Base-by-base conservation (phyloP, 1,140 invertebrate species). In the Drosophila truncata region DNA sequence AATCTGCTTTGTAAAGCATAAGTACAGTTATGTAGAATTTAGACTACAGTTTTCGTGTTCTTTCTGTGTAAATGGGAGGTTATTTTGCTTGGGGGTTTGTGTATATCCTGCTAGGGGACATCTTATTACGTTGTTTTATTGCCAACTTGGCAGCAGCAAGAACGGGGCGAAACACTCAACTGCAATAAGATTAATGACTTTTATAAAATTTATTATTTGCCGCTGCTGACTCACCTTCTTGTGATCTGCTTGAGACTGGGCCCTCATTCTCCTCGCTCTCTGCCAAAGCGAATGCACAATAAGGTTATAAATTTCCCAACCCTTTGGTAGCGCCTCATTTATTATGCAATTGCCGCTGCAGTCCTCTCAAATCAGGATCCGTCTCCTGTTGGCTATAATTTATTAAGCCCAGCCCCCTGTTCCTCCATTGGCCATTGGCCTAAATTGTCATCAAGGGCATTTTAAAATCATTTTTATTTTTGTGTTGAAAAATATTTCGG, bases 151-250 rank as follows among this genome's bases (percentile, higher is more conserved):
- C 80, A 64, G 67, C 80, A 64, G 49, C 50, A 42, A 60, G 52
- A 42, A 64, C 61, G 59, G 59, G 66, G 49, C 42, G 50, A 50
- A 69, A 78, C 72, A 57, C 77, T 61, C 63, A 67, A 72, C 64
- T 80, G 76, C 66, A 79, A 82, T 69, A 90, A 88, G 85, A 88
- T 88, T 88, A 88, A 88, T 88, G 85, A 85, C 74, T 85, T 88
- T 88, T 88, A 90, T 85, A 82, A 90, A 85, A 88, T 88, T 90
- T 88, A 88, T 88, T 88, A 88, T 90, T 90, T 81, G 78, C 81
- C 60, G 54, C 69, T 82, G 84, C 80, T 62, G 80, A 75, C 80
- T 65, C 85, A 80, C 72, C 69, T 71, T 70, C 74, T 63, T 42
- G 62, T 62, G 61, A 42, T 66, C 63, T 63, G 49, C 54, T 55